phyloP scores from a whole-genome alignment of 2,113 vertebrate genomes.

The Galbula dea region DNA sequence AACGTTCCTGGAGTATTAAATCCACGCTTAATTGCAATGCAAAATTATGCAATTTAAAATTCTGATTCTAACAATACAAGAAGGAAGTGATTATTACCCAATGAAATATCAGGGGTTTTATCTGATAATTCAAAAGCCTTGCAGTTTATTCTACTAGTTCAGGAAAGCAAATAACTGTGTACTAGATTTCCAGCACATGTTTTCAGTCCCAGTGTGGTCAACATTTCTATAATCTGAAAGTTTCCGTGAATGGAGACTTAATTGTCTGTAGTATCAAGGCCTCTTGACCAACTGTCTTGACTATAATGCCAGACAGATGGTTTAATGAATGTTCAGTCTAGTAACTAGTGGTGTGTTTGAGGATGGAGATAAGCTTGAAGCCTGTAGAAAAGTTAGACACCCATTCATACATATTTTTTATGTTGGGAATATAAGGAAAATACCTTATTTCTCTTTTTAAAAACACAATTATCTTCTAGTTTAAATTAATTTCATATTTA shows the following conservation, averaged over 20 bases:
- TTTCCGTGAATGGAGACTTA: not conserved
- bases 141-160: not conserved
- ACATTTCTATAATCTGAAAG: not conserved
- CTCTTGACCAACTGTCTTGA: not conserved
- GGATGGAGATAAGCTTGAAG: not conserved
- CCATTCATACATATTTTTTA: not conserved
- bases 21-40: not conserved
- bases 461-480: not conserved
- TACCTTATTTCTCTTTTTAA: not conserved
- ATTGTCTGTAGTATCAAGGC: not conserved
- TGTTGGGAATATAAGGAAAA: not conserved
- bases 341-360: not conserved
- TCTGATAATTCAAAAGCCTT: not conserved
- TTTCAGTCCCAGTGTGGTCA: not conserved
- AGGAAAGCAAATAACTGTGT: not conserved
- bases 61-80: not conserved
- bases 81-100: conserved; percentile 21
- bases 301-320: not conserved
- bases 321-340: not conserved
- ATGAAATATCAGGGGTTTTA: not conserved
- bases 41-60: not conserved
- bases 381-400: not conserved
- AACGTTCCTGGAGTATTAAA: not conserved
- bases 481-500: not conserved
- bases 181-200: not conserved